Evolutionary conservation across 2,888 invertebrate species (phyloP).

Genomic region (Chrysolina haemoptera): DNA sequence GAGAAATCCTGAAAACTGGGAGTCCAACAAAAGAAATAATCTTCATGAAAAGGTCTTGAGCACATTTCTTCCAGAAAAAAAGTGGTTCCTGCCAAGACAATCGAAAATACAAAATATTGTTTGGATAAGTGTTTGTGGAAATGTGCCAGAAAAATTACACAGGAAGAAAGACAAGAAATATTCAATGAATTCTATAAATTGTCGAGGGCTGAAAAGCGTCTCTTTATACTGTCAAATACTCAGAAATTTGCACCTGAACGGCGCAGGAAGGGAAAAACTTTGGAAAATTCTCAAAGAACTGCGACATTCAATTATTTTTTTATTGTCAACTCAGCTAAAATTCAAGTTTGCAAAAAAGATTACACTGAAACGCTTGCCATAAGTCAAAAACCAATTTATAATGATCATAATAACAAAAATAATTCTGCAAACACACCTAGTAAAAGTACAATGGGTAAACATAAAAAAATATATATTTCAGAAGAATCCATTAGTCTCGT

Average conservation of each 20-base stretch:
- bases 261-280: constrained; percentile 36
- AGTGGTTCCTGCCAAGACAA: constrained; percentile 32
- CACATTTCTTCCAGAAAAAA: constrained; percentile 18
- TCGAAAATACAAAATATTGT: constrained; percentile 37
- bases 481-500: no score
- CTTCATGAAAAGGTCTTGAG: neutral
- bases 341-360: constrained; percentile 32
- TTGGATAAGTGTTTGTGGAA: constrained; percentile 26
- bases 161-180: constrained; percentile 36
- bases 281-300: constrained; percentile 33
- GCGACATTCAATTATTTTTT: constrained; percentile 34
- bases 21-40: constrained; percentile 2
- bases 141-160: constrained; percentile 31
- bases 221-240: no score
- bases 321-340: constrained; percentile 1
- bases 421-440: no score
- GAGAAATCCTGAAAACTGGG: constrained; percentile 7
- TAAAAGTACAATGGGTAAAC: no score
- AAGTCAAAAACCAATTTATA: no score
- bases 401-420: no score
- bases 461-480: no score
- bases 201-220: constrained; percentile 33
- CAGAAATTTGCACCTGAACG: no score
- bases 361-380: constrained; percentile 36
- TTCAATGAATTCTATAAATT: constrained; percentile 36